Evolutionary conservation across 2,888 invertebrate genomes (phyloP), one percentile per base, ranked within the genome.

Genomic region (Drosophila paracracens): DNA sequence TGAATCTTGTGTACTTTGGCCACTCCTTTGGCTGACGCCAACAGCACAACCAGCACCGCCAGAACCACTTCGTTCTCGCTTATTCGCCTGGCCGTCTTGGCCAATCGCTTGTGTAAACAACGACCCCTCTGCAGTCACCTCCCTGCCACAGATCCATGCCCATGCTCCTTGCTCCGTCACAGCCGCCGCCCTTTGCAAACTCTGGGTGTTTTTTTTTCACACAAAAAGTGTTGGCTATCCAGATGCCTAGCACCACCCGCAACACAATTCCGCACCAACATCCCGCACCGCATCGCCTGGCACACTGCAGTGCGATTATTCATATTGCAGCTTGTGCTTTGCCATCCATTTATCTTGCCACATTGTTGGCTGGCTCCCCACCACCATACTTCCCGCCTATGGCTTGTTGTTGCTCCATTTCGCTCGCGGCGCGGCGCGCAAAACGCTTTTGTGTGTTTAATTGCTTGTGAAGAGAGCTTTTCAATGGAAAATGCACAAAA

Each of bases 31-130:
- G 72, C 78, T 59, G 74, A 62, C 77, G 71, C 73, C 67, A 56
- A 54, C 54, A 56, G n/a, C 54, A 56, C 16, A 29, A 11, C 25
- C 48, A 40, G 46, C 60, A 48, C 48, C 11, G 43, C 38, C 61
- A 50, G 51, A n/a, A 16, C 51, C 60, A 36, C 53, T 29, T 25
- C 36, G 27, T 52, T 29, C 38, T n/a, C 53, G 62, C 53, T 40
- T 67, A 36, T 57, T 62, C 58, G 89, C 56, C 59, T 62, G 63
- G 38, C 38, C 65, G 88, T 82, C 84, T 92, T 91, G 92, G 91
- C 93, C 93, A 93, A 93, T 93, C 93, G 92, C 88, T 91, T 92
- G 91, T 91, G 93, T 91, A 93, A 93, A 93, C 91, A 92, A 88
- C 73, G 70, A 13, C 13, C 6, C 54, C 54, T 4, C 11, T 3